phyloP scores from a whole-genome alignment of 2,113 vertebrate species.

The Rhea americana region DNA sequence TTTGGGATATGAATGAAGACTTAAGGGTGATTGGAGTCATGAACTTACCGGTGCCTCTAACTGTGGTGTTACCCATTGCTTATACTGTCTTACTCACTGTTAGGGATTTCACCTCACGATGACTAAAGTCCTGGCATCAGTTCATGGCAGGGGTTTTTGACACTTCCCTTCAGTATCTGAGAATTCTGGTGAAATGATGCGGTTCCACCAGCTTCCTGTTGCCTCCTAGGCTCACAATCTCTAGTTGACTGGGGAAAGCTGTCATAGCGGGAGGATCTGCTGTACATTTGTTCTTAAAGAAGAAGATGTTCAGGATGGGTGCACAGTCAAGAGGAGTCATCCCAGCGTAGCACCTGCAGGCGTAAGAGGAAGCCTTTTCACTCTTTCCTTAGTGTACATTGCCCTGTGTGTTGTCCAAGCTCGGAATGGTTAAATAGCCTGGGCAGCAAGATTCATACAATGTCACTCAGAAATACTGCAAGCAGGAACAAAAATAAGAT shows the following conservation, averaged over 20 bases:
- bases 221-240: neutral
- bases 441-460: neutral
- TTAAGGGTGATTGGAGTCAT: too few species aligned
- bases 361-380: neutral
- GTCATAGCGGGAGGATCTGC: neutral
- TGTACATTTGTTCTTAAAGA: neutral
- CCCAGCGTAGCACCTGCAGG: neutral
- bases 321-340: neutral
- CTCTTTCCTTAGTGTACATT: neutral
- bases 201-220: neutral
- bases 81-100: neutral
- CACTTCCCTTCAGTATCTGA: neutral
- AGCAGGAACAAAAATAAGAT: neutral
- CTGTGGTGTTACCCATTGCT: too few species aligned
- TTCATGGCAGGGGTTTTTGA: neutral
- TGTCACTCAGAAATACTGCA: neutral
- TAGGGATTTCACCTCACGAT: neutral
- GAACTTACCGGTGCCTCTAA: too few species aligned
- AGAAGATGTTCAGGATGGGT: neutral
- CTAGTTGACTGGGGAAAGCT: neutral
- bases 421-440: neutral
- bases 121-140: neutral
- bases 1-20: too few species aligned
- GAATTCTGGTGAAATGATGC: neutral
- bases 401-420: neutral